Base-by-base conservation (phyloP, 2,797 vertebrate genomes). In the Pitangus sulphuratus region DNA sequence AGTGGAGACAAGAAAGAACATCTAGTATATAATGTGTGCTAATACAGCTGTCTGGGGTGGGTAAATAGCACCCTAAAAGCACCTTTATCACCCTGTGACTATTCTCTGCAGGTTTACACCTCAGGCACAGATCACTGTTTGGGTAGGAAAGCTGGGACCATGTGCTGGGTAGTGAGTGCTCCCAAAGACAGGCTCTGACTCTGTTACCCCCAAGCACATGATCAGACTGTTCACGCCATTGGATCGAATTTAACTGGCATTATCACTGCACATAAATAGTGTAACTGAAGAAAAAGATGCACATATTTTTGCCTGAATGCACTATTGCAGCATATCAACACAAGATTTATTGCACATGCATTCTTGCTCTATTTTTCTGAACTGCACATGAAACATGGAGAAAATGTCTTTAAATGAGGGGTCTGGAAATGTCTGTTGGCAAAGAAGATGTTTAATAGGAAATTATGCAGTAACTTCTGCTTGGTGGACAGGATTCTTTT, bases 151-250 rank as follows among this genome's bases (percentile, higher is more conserved):
- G 24, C 19, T 48, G n/a, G 2, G 20, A 42, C 14, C 26, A 7
- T 1, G 0, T 4, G 12, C 39, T 61, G 35, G 11, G 19, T 45
- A 33, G 21, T 51, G 58, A 47, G 35, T 1, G 0, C 3, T 85
- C 39, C 71, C 47, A 25, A n/a, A 51, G 15, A 22, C 61, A 33
- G 42, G 28, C 28, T 87, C 54, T 80, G 40, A 9, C 57, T 57
- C 37, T 19, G 42, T 10, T 11, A 68, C 10, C 22, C n/a, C 18
- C 0, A 0, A 13, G 3, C 6, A 1, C 12, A 8, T 0, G 4
- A 82, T 47, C 33, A 77, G 51, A 53, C 28, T 2, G 0, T 22
- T 56, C 33, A 42, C n/a, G 17, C 37, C 50, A 50, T 3, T 12
- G 42, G 33, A 40, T 61, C 58, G 45, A 9, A 51, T 16, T 53